A percentile compares a stretch with the other conserved stretches of the same genome.
Conservation (phyloP, 2,113 vertebrate species). For the Amphiprion ocellaris region DNA sequence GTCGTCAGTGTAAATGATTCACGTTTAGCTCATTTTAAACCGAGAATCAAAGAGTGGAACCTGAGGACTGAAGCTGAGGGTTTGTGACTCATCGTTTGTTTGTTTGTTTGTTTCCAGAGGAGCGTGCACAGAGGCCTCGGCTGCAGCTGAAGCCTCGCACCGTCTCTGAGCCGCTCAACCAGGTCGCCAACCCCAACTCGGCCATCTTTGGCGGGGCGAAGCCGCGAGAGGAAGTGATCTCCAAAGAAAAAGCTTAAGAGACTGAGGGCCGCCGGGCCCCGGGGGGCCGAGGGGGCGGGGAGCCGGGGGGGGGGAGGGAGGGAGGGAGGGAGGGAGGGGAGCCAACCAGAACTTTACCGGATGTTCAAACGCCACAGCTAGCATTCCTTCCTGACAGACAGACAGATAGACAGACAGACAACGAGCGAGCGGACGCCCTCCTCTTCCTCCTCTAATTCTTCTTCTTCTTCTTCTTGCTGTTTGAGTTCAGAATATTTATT, state of each 20-base stretch:
- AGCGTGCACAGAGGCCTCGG: conserved; percentile 94
- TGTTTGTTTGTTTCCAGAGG: conserved; percentile 85
- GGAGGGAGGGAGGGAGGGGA: conserved; percentile 6
- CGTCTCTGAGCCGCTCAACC: conserved; percentile 95
- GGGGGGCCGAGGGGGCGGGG: conserved; percentile 69
- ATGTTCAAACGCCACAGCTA: conserved; percentile 77
- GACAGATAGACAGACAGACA: conserved; percentile 53
- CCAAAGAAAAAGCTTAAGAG: conserved; percentile 90
- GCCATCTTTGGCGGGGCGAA: conserved; percentile 98
- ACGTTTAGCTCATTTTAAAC: no score
- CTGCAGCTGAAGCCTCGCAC: conserved; percentile 98
- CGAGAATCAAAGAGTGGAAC: no score
- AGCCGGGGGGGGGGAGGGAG: conserved; percentile 14
- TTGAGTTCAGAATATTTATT: conserved; percentile 79
- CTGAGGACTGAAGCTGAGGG: no score
- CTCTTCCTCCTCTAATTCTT: conserved; percentile 73
- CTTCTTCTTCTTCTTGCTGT: conserved; percentile 71
- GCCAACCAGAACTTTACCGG: conserved; percentile 52
- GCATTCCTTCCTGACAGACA: conserved; percentile 81
- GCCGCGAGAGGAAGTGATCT: conserved; percentile 95
- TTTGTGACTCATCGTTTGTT: neutral
- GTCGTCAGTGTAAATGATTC: no score
- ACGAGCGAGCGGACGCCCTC: conserved; percentile 75
- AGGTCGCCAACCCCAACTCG: conserved; percentile 99
- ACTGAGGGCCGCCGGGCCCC: conserved; percentile 62